Base-by-base conservation (phyloP, 1,140 invertebrate species). In the Liolophura sinensis region DNA sequence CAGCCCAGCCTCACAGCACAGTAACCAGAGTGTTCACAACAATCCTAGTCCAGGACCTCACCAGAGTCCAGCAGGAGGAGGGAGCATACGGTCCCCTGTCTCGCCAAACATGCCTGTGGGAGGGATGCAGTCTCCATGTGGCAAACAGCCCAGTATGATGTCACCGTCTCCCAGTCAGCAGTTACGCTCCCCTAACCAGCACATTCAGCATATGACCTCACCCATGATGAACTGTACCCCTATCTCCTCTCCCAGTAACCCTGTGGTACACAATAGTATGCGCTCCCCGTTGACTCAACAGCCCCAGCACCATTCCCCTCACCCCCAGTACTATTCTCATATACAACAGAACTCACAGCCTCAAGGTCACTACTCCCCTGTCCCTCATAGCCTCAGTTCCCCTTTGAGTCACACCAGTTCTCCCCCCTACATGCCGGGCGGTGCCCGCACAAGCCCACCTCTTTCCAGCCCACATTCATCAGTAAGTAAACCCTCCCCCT, bases 1-100 rank as follows among this genome's bases (percentile, higher is more conserved):
- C 14, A 80, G 78, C 62, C 77, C 78, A 58, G 73, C 70, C 11
- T 77, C 76, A 49, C 73, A 74, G 48, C 77, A 77, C 47, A 77
- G 77, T 59, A 71, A 71, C n/a, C 76, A 76, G 3, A 70, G 67
- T 49, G 49, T 76, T 40, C 73, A 72, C 40, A 72, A 72, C 47
- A 20, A 58, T 58, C 70, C 78, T 14, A 78, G 78, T 69, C 78
- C 78, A 18, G 67, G 70, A 48, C 75, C 76, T 20, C 60, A 78
- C 50, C 74, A 80, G 51, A 78, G 78, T 67, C 78, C 78, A 62
- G 68, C 64, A 48, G 58, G 31, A 56, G 61, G 18, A 16, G 20
- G 20, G 40, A 54, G 15, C 54, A 64, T 64, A 27, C 60, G 69
- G 15, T 60, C 67, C 15, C 67, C 70, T 22, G 31, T 40, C 31